A percentile compares a stretch with the other conserved stretches of the same genome.
Evolutionary conservation across 1,140 invertebrate genomes (phyloP).

Genomic region (Drosophila orosa): DNA sequence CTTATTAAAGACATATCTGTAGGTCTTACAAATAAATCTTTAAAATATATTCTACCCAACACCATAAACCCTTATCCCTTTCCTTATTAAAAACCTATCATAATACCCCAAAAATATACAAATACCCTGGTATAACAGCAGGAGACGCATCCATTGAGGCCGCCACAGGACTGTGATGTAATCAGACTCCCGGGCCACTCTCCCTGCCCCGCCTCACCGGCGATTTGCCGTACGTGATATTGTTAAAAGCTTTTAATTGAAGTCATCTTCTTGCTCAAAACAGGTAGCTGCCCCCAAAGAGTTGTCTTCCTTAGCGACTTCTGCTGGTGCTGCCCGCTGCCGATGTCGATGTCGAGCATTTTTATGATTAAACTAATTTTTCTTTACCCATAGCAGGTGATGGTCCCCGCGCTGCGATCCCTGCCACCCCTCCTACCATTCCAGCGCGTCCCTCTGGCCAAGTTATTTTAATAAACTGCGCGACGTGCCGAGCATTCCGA

Average conservation of each 20-base stretch:
- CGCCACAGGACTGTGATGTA: constrained; percentile 71
- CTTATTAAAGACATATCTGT: too few species aligned
- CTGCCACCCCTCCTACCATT: constrained; percentile 5
- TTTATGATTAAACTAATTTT: constrained; percentile 84
- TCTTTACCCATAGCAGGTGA: constrained; percentile 80
- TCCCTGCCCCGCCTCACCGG: constrained; percentile 8
- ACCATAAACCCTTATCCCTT: background rate
- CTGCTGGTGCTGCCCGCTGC: constrained; percentile 16
- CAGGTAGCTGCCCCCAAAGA: constrained; percentile 75
- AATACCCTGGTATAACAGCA: constrained; percentile 1
- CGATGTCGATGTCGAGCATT: constrained; percentile 74
- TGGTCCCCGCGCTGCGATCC: constrained; percentile 39
- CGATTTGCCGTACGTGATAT: constrained; percentile 82
- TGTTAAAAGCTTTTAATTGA: constrained; percentile 84
- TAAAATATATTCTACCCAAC: too few species aligned
- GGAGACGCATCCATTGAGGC: constrained; percentile 52
- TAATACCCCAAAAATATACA: background rate
- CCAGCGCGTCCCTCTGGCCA: constrained; percentile 50
- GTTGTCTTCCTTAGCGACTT: constrained; percentile 28
- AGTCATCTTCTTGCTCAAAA: constrained; percentile 82
- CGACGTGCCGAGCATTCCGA: constrained; percentile 76
- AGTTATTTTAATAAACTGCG: constrained; percentile 84
- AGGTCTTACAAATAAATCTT: too few species aligned
- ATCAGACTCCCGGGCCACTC: constrained; percentile 47
- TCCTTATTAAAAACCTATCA: too few species aligned